Base-by-base conservation (phyloP, 64 coral and sea anemone genomes). In the Orbicella faveolata region DNA sequence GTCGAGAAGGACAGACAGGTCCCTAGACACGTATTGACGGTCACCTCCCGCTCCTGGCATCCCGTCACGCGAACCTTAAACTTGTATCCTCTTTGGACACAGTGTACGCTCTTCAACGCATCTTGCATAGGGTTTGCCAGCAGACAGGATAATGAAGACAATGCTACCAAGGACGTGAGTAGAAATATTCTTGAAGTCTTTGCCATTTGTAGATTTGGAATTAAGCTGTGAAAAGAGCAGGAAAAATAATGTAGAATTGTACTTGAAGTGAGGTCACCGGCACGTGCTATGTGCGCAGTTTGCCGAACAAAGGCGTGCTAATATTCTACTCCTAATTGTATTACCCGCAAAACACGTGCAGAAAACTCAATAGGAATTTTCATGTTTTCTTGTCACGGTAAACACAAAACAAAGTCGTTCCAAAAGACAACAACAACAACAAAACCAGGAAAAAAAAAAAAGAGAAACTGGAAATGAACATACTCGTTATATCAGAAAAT, bases 1-100 rank as follows among this genome's bases (percentile, higher is more conserved):
- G 73, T 88, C 52, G 86, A 88, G 52, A 76, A 61, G 1, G 86
- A 88, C 34, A 88, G 25, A 13, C 86, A 88, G 26, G 73, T 77
- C n/a, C 86, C 86, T 20, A 88, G 6, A 61, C 86, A 88, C 6
- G 75, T 76, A 10, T 88, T 88, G 25, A 88, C 61, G 57, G 52
- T 44, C 19, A 88, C 86, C 12, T 14, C 26, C 2, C 86, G 53
- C 52, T 75, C 52, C 61, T 88, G 86, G 36, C 86, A 88, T 20
- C 86, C 86, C 13, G 13, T 70, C 23, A 88, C 86, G 26, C 57
- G 23, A 54, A 88, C 74, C 1, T 23, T 76, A 12, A 77, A 62
- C 4, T 6, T 77, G 54, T 37, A 77, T 0, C 86, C 86, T 54
- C 57, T 88, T 2, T 19, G 33, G 2, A 37, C 86, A 12, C 86